These are phyloP conservation scores for Buathra laborator DNA, from an alignment of 2,888 invertebrate species.

Conservation along the genomic window DNA sequence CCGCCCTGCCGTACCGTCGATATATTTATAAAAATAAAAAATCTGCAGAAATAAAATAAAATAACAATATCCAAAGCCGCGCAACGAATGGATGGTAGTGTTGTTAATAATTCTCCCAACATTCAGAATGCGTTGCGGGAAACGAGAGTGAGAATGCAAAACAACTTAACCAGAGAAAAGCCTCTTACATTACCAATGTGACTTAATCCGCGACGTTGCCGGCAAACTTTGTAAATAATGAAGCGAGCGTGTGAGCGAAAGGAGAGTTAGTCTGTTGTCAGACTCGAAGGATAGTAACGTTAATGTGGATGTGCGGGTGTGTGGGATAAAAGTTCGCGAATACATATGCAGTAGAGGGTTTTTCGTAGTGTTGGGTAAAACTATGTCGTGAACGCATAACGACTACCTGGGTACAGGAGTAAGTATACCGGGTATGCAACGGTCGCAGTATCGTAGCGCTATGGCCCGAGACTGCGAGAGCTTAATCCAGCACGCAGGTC, in stretches of 20 bases:
- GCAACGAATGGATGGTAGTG: too few species aligned
- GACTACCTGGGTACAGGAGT: slow-evolving; percentile 3
- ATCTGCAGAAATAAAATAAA: too few species aligned
- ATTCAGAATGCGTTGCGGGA: too few species aligned
- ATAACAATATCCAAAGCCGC: too few species aligned
- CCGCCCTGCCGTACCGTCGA: background rate
- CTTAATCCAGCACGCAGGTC: slow-evolving; percentile 52
- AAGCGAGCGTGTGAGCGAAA: slow-evolving; percentile 14
- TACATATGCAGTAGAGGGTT: slow-evolving; percentile 28
- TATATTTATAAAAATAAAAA: background rate
- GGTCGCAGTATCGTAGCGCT: background rate
- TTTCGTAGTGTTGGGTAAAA: slow-evolving; percentile 46
- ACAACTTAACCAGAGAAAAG: too few species aligned
- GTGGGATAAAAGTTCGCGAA: background rate
- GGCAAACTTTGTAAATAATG: slow-evolving; percentile 1
- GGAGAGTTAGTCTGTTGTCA: slow-evolving; percentile 32
- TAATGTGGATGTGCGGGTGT: background rate
- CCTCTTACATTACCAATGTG: too few species aligned
- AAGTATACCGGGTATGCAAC: background rate
- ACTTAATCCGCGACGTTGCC: background rate
- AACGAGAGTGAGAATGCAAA: too few species aligned
- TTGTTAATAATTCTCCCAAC: too few species aligned
- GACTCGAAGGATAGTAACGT: slow-evolving; percentile 46
- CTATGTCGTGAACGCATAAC: slow-evolving; percentile 56
- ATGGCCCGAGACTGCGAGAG: background rate